Evolutionary conservation across 2,888 invertebrate species (phyloP).

Genomic region (Polyommatus icarus): DNA sequence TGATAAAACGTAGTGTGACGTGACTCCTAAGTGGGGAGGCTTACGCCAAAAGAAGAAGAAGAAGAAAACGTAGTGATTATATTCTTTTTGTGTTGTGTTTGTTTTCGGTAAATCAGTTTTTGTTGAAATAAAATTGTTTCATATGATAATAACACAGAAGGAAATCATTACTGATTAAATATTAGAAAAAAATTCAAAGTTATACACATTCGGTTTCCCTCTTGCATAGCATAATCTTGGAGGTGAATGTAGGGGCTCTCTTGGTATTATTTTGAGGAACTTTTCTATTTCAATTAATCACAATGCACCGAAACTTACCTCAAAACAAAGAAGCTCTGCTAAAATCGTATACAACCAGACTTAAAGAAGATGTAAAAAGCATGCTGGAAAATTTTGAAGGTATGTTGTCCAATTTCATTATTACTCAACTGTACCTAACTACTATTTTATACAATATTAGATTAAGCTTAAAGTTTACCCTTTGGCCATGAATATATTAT

Average conservation of each 20-base stretch:
- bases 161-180: too few species aligned
- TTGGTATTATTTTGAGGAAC: background rate
- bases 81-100: too few species aligned
- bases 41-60: too few species aligned
- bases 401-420: constrained; percentile 51
- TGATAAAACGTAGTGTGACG: too few species aligned
- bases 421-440: background rate
- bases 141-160: too few species aligned
- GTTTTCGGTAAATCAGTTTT: too few species aligned
- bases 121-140: too few species aligned
- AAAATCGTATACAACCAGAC: constrained; percentile 95
- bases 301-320: constrained; percentile 82
- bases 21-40: too few species aligned
- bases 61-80: too few species aligned
- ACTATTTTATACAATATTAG: background rate
- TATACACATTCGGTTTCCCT: background rate
- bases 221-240: background rate
- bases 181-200: too few species aligned
- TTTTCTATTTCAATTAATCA: background rate
- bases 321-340: constrained; percentile 97
- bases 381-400: constrained; percentile 99
- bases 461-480: too few species aligned
- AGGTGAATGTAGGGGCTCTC: background rate
- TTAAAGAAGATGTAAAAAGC: constrained; percentile 98
- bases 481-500: too few species aligned